A percentile compares a stretch with the other conserved stretches of the same genome.
phyloP scores from a whole-genome alignment of 2,888 invertebrate genomes.

The Antheraea yamamai region DNA sequence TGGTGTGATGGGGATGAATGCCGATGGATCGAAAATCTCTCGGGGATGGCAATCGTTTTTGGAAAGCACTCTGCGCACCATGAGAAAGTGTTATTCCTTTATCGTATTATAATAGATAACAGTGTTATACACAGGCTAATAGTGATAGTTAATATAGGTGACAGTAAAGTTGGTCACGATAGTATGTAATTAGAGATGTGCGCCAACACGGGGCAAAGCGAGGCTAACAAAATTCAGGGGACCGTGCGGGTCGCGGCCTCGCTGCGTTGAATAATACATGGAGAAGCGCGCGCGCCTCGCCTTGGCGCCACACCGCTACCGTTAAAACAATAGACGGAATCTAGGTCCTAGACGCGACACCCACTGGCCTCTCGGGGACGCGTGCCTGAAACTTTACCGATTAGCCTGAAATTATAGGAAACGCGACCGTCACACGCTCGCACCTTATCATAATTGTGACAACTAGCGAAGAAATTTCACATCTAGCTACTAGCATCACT shows the following conservation, averaged over 20 bases:
- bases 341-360: constrained; percentile 48
- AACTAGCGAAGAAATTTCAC: not conserved
- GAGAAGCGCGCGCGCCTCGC: constrained; percentile 48
- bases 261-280: constrained; percentile 74
- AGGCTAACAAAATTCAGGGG: constrained; percentile 72
- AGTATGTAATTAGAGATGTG: constrained; percentile 72
- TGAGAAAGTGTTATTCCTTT: too few species aligned
- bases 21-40: too few species aligned
- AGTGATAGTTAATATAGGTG: not conserved
- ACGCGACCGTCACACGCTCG: not conserved
- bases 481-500: not conserved
- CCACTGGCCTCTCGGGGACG: constrained; percentile 24
- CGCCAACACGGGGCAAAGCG: constrained; percentile 47
- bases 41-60: too few species aligned
- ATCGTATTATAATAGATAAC: not conserved
- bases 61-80: too few species aligned
- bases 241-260: constrained; percentile 63
- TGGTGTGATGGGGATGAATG: too few species aligned
- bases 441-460: constrained; percentile 18
- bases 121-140: not conserved
- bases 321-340: constrained; percentile 58
- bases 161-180: constrained; percentile 63
- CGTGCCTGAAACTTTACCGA: constrained; percentile 31
- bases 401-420: constrained; percentile 41
- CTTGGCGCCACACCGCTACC: constrained; percentile 36